Evolutionary conservation across 1,140 invertebrate genomes (phyloP).

Genomic region (Lepidurus packardi): DNA sequence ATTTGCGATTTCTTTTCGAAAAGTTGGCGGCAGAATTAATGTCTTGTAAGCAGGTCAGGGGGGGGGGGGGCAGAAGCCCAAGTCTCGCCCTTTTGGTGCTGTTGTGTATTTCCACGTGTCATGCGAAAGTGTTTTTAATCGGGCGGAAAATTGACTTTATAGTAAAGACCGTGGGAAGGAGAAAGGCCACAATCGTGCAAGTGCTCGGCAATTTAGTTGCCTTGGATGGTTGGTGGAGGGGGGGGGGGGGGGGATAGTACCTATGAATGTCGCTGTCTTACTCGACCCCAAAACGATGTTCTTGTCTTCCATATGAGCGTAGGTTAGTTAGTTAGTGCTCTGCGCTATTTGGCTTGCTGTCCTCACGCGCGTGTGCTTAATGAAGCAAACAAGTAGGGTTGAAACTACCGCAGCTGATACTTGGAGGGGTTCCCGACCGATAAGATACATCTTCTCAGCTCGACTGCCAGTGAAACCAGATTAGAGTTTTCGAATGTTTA

Average conservation of each 20-base stretch:
- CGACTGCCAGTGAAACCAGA: too few relatives aligned
- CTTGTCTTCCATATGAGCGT: background rate
- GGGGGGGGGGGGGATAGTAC: background rate
- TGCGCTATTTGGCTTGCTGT: background rate
- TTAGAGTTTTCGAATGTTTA: too few relatives aligned
- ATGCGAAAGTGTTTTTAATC: background rate
- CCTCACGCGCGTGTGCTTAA: background rate
- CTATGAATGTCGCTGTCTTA: background rate
- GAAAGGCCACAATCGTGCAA: background rate
- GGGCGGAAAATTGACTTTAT: background rate
- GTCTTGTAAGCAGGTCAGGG: too few relatives aligned
- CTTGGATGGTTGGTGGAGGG: background rate
- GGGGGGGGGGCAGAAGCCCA: too few relatives aligned
- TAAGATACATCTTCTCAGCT: too few relatives aligned
- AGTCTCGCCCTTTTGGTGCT: too few relatives aligned
- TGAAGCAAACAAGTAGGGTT: conserved; percentile 1
- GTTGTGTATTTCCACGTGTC: too few relatives aligned
- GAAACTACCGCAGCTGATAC: conserved; percentile 3
- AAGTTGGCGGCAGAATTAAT: too few relatives aligned
- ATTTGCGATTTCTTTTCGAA: too few relatives aligned
- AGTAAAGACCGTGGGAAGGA: background rate
- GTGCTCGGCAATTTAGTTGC: background rate
- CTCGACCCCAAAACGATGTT: background rate
- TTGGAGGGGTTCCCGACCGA: background rate
- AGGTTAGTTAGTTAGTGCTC: background rate